Percentiles rank a stretch among this genome's conserved stretches.
phyloP scores from a whole-genome alignment of 2,113 vertebrate species.

The Callospermophilus lateralis region DNA sequence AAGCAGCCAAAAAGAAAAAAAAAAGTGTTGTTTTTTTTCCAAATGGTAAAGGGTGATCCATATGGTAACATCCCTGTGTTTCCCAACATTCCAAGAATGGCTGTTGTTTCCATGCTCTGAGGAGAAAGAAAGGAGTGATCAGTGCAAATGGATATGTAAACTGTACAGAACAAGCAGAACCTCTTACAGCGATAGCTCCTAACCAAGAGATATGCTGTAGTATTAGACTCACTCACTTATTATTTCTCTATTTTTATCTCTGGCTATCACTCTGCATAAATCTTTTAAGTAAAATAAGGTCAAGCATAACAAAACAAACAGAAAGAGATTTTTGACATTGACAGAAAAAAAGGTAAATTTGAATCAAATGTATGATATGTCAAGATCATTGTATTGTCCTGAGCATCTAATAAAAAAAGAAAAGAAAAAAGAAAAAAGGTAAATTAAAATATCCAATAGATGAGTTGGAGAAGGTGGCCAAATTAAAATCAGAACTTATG shows the following conservation, averaged over 20 bases:
- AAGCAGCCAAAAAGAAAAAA: neutral
- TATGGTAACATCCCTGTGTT: neutral
- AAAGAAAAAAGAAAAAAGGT: neutral
- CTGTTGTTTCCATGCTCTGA: neutral
- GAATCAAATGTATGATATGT: too few relatives aligned
- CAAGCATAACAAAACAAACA: neutral
- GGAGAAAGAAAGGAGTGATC: neutral
- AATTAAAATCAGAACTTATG: neutral
- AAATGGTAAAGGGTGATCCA: neutral
- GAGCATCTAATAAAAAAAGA: too few relatives aligned
- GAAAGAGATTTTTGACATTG: neutral
- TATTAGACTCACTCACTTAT: neutral
- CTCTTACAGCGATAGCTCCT: neutral
- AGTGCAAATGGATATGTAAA: neutral
- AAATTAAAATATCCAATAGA: neutral
- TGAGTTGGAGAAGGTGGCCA: neutral
- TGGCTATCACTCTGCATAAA: neutral
- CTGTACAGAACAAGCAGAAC: neutral
- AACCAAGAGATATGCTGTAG: neutral
- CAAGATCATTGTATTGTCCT: too few relatives aligned
- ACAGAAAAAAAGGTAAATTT: neutral
- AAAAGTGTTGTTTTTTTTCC: neutral
- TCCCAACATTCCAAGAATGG: neutral
- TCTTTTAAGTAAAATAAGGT: neutral
- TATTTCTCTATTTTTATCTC: neutral